Evolutionary conservation across 2,113 vertebrate species (phyloP), one percentile per base, ranked within the genome.

Genomic region (Mugil cephalus): DNA sequence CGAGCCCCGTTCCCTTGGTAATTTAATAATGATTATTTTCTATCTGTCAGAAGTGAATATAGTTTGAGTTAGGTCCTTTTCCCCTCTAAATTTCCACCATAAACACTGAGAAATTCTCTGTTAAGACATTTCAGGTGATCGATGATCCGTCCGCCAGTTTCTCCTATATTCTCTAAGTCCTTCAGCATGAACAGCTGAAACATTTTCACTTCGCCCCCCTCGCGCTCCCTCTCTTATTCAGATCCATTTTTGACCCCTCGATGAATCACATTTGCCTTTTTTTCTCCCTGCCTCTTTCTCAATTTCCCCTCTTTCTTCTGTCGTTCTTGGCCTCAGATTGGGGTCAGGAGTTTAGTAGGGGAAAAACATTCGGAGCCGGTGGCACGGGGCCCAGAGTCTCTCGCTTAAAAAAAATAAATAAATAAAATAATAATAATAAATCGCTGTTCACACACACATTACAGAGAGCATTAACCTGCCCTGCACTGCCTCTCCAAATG

Each of bases 291-390:
- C 14, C 46, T 63, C 54, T 82, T 80, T 77, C 82, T 74, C 78
- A 82, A 74, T 82, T 77, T 74, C 58, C 54, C 53, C 52, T 48
- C 46, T 53, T 61, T 75, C 60, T 74, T 80, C 82, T 82, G 81
- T 87, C 77, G 74, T 82, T 89, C 87, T 93, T 91, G 90, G 92
- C 90, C 87, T 83, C 83, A 89, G 84, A 91, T 84, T 90, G 87
- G 86, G 92, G 93, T 94, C 92, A 93, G 83, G 84, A 93, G 93
- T 94, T 93, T 93, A 93, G 90, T 92, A 88, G 92, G 90, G 89
- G 88, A 92, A 91, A 89, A 92, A 91, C 90, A 91, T 92, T 93
- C 88, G 83, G 85, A 92, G 88, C 77, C 42, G 19, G 88, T 91
- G 91, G 91, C 91, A 88, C 83, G 1, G 80, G 86, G 91, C 92